Evolutionary conservation across 2,797 vertebrate genomes (phyloP).

Genomic region (Cossypha polioptera): DNA sequence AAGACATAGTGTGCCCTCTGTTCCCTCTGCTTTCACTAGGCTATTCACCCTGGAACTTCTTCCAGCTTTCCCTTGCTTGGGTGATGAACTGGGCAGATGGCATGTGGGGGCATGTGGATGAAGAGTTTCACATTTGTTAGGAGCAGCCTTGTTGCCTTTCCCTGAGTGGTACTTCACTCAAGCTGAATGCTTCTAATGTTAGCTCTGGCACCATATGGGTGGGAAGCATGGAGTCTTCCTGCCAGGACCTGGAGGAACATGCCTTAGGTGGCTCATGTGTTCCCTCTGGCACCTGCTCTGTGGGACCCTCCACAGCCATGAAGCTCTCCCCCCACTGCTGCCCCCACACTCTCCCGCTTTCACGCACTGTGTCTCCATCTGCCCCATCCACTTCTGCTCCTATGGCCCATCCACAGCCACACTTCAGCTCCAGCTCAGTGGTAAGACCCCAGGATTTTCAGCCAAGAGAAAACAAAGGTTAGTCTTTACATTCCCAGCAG

Average conservation of each 20-base stretch:
- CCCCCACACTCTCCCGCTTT: rapidly evolving
- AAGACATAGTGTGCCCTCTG: background rate
- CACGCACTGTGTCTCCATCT: rapidly evolving
- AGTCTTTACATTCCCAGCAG: background rate
- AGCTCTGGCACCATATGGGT: background rate
- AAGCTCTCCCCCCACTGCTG: rapidly evolving
- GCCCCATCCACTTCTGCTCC: background rate
- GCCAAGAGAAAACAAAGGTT: background rate
- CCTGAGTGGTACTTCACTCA: background rate
- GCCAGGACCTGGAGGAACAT: rapidly evolving
- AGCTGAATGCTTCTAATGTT: background rate
- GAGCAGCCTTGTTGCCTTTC: background rate
- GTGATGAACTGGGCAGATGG: background rate
- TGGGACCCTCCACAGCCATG: background rate
- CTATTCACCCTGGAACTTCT: background rate
- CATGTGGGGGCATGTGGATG: background rate
- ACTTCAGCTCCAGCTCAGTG: background rate
- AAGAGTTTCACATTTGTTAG: background rate
- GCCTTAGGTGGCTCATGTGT: rapidly evolving
- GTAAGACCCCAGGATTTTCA: background rate
- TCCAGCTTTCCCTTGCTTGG: background rate
- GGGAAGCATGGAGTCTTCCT: background rate
- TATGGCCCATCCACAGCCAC: background rate
- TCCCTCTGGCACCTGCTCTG: background rate
- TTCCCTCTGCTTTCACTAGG: background rate